Evolutionary conservation across 2,113 vertebrate genomes (phyloP).

Genomic region (Vireo altiloquus): DNA sequence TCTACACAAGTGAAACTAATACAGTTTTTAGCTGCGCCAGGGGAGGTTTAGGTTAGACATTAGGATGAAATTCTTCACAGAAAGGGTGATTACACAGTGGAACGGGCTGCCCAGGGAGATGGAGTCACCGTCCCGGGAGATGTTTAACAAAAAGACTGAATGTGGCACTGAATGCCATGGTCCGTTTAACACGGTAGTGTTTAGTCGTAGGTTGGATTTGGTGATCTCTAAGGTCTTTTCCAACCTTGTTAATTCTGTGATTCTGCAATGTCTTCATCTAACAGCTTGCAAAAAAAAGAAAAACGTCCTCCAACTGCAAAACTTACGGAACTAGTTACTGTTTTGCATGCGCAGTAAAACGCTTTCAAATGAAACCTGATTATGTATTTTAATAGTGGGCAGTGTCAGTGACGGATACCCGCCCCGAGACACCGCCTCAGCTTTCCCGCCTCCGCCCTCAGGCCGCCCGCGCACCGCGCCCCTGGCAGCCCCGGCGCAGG

Average conservation of each 20-base stretch:
- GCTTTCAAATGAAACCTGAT: background rate
- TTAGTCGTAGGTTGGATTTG: background rate
- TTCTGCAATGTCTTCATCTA: background rate
- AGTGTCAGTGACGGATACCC: rapidly evolving
- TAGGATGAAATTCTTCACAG: background rate
- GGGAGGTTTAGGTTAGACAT: background rate
- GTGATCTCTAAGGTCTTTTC: background rate
- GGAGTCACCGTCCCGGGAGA: background rate
- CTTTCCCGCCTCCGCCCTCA: background rate
- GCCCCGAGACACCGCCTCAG: background rate
- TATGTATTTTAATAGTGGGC: background rate
- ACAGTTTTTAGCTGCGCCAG: background rate
- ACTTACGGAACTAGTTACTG: background rate
- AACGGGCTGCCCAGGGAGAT: background rate
- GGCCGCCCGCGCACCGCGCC: background rate
- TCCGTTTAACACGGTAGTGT: background rate
- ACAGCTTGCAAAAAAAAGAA: background rate
- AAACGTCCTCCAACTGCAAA: background rate
- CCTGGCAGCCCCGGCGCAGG: background rate
- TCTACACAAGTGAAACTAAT: background rate
- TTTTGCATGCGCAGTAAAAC: background rate
- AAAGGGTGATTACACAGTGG: too few relatives aligned
- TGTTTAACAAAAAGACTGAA: background rate
- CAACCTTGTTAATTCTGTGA: background rate
- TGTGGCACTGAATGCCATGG: too few relatives aligned